phyloP scores from a whole-genome alignment of 2,113 vertebrate species.

The Gallinago paraguaiae region DNA sequence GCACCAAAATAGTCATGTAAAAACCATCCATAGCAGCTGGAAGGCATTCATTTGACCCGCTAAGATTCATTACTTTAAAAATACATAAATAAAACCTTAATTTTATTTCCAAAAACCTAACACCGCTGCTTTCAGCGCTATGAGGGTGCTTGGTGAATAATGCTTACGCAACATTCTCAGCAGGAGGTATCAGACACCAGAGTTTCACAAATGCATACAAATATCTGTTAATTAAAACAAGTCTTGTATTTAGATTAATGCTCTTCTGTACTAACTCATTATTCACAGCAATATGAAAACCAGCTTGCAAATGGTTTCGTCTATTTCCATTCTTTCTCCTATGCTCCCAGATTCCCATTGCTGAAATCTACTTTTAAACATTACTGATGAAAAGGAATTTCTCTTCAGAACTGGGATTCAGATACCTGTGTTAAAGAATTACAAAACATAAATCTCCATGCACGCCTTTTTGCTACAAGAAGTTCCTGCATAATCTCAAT shows the following conservation, averaged over 20 bases:
- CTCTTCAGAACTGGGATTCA: neutral
- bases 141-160: neutral
- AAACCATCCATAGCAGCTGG: slow-evolving; percentile 67
- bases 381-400: neutral
- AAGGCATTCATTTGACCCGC: slow-evolving; percentile 42
- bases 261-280: neutral
- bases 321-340: neutral
- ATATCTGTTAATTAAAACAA: neutral
- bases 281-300: neutral
- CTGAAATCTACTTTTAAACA: neutral
- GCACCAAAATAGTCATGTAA: slow-evolving; percentile 1
- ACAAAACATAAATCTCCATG: neutral
- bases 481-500: neutral
- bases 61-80: slow-evolving; percentile 47
- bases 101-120: slow-evolving; percentile 16
- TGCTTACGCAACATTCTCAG: neutral
- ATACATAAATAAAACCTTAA: neutral
- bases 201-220: neutral
- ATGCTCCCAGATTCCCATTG: neutral
- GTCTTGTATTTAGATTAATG: neutral
- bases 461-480: neutral
- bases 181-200: neutral
- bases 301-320: neutral
- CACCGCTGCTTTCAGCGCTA: neutral
- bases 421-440: neutral